Conservation (phyloP, 2,888 invertebrate genomes). For the Orthonychiurus folsomi region DNA sequence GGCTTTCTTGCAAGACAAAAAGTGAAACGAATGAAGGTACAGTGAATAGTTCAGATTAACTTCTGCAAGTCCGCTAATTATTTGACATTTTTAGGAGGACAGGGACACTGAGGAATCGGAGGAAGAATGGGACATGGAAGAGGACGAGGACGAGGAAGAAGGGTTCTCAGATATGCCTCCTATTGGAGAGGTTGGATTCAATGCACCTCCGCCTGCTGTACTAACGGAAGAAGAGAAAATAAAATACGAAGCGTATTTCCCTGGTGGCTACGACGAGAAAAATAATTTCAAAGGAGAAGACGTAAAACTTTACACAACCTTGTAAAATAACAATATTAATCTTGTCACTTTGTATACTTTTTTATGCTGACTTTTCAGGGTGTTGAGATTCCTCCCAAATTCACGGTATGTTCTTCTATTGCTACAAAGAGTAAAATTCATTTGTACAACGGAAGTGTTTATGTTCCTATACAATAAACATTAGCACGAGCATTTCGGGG, state of each 20-base stretch:
- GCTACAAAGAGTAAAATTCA: neutral
- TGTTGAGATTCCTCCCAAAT: neutral
- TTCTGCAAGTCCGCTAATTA: too few relatives aligned
- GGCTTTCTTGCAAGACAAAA: too few relatives aligned
- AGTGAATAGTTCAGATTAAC: too few relatives aligned
- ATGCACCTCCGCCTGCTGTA: neutral
- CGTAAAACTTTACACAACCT: neutral
- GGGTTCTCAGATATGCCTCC: too few relatives aligned
- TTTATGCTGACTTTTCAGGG: too few relatives aligned
- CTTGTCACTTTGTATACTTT: neutral
- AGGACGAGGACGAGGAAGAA: too few relatives aligned
- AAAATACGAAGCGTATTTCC: neutral
- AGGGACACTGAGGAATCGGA: neutral
- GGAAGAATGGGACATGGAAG: too few relatives aligned
- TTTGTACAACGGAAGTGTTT: neutral
- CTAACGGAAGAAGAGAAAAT: neutral
- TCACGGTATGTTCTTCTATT: neutral
- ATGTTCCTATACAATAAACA: neutral
- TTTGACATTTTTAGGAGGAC: neutral
- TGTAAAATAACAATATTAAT: neutral
- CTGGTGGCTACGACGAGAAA: neutral
- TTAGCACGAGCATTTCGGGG: conserved; percentile 9
- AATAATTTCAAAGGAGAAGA: neutral
- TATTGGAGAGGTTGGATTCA: too few relatives aligned
- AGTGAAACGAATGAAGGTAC: too few relatives aligned